Evolutionary conservation across 1,140 invertebrate species (phyloP).

Genomic region (Rhizoglyphus robini): DNA sequence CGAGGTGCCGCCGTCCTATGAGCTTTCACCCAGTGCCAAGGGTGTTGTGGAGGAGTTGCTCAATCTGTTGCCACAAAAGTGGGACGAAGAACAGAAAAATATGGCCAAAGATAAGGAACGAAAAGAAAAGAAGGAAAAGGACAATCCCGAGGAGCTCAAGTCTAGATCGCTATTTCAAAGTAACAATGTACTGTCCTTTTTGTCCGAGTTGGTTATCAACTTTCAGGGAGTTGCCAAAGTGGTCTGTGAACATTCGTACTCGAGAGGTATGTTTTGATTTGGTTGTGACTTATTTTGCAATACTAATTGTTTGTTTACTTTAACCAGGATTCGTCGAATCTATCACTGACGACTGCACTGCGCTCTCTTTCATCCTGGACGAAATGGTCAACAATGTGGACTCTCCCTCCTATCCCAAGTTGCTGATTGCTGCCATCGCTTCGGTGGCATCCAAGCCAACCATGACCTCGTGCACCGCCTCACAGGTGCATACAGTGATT

Average conservation of each 20-base stretch:
- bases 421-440: constrained; percentile 48
- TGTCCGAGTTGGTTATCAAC: constrained; percentile 66
- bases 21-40: too few species aligned
- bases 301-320: not conserved
- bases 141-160: not conserved
- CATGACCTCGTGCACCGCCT: too few species aligned
- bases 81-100: not conserved
- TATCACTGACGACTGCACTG: constrained; percentile 53
- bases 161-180: not conserved
- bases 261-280: constrained; percentile 30
- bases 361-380: constrained; percentile 65
- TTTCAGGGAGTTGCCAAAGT: constrained; percentile 59
- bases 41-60: too few species aligned
- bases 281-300: not conserved
- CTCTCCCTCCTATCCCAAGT: constrained; percentile 53
- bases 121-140: not conserved
- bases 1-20: not conserved
- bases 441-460: constrained; percentile 60
- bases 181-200: constrained; percentile 50
- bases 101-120: not conserved
- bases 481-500: constrained; percentile 57
- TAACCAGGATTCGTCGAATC: constrained; percentile 35
- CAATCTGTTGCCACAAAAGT: too few species aligned
- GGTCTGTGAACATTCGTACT: constrained; percentile 58
- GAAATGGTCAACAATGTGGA: constrained; percentile 55